Percentiles rank a stretch among this genome's conserved stretches.
Conservation (phyloP, 1,140 invertebrate genomes). For the Asobara japonica region DNA sequence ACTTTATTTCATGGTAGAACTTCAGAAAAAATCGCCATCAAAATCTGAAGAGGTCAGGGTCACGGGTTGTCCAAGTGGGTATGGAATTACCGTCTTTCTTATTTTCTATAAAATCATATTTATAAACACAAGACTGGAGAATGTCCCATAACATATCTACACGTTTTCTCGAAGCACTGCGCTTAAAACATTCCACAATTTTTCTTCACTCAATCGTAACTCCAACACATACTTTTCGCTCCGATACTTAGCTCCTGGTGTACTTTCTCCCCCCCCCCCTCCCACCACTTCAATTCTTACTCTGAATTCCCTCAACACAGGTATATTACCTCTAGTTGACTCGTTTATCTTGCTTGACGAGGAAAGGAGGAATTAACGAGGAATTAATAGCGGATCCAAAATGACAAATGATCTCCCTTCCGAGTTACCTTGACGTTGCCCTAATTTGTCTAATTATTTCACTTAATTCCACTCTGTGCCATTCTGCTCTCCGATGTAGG, state of each 20-base stretch:
- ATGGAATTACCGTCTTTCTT: too few relatives aligned
- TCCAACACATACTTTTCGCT: too few relatives aligned
- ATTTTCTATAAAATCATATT: too few relatives aligned
- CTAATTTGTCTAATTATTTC: slow-evolving; percentile 69
- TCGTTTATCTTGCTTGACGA: slow-evolving; percentile 68
- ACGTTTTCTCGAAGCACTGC: too few relatives aligned
- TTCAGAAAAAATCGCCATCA: too few relatives aligned
- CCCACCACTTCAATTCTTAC: neutral
- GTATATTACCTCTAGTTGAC: slow-evolving; percentile 35
- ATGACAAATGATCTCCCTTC: slow-evolving; percentile 63
- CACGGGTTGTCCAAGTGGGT: too few relatives aligned
- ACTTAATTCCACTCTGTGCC: slow-evolving; percentile 58
- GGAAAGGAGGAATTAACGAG: slow-evolving; percentile 68
- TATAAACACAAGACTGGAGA: too few relatives aligned
- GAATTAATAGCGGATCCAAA: slow-evolving; percentile 67
- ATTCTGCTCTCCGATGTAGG: slow-evolving; percentile 17
- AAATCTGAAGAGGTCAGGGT: too few relatives aligned
- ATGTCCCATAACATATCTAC: too few relatives aligned
- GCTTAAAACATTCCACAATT: too few relatives aligned
- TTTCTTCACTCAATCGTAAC: neutral
- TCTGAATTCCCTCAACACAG: neutral
- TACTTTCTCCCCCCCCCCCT: neutral
- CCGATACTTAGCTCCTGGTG: too few relatives aligned
- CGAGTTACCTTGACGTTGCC: slow-evolving; percentile 54
- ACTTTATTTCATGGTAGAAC: too few relatives aligned